Evolutionary conservation across 2,888 invertebrate genomes (phyloP).

Genomic region (Tetheella fluctuosa): DNA sequence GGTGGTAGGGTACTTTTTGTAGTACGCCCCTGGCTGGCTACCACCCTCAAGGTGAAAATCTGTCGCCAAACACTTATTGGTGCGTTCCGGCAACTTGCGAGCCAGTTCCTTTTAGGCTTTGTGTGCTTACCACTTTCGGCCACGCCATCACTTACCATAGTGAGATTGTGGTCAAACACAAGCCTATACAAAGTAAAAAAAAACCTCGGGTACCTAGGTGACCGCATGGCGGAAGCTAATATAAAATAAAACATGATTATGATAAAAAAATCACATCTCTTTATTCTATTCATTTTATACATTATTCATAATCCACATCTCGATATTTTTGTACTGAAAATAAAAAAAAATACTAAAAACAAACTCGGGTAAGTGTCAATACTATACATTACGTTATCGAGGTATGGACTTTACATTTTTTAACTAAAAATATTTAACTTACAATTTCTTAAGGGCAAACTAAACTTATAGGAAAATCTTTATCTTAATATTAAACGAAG

Average conservation of each 20-base stretch:
- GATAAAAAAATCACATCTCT: not conserved
- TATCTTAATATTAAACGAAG: not conserved
- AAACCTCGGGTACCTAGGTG: no score
- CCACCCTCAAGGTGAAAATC: no score
- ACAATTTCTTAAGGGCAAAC: not conserved
- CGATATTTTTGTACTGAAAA: slow-evolving; percentile 7
- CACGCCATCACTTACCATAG: no score
- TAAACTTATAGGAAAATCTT: not conserved
- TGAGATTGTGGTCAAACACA: no score
- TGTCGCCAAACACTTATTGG: no score
- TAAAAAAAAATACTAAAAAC: not conserved
- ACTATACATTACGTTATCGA: not conserved
- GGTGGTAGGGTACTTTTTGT: no score
- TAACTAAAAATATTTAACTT: not conserved
- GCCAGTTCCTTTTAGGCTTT: no score
- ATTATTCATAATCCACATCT: slow-evolving; percentile 2
- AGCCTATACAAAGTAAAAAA: no score
- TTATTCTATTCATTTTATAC: not conserved
- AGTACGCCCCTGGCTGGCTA: no score
- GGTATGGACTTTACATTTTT: slow-evolving; percentile 1
- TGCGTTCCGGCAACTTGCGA: no score
- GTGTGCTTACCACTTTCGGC: no score
- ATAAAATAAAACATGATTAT: not conserved
- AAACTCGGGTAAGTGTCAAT: not conserved
- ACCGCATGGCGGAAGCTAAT: no score